phyloP scores from a whole-genome alignment of 1,140 invertebrate species.

The Drosophila pseudoananassae region DNA sequence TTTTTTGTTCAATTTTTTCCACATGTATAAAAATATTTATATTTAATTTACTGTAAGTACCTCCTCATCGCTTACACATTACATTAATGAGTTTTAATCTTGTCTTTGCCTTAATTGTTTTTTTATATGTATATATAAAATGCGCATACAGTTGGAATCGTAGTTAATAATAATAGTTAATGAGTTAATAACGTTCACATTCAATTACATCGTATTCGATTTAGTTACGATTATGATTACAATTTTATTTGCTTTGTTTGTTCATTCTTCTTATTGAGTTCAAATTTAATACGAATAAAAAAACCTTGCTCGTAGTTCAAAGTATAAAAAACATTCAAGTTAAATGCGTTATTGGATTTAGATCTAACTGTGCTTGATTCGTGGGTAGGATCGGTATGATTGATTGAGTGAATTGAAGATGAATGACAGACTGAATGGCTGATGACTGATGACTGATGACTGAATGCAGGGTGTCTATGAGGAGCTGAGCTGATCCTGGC shows the following conservation, averaged over 20 bases:
- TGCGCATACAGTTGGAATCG: slow-evolving; percentile 54
- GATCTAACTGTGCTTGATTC: slow-evolving; percentile 40
- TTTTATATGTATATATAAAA: slow-evolving; percentile 47
- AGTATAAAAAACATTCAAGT: slow-evolving; percentile 61
- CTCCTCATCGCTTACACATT: slow-evolving; percentile 68
- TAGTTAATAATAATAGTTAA: slow-evolving; percentile 64
- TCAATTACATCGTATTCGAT: slow-evolving; percentile 55
- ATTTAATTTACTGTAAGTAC: slow-evolving; percentile 72
- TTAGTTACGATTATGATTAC: slow-evolving; percentile 50
- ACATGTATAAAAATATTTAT: slow-evolving; percentile 80
- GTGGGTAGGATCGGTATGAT: slow-evolving; percentile 25
- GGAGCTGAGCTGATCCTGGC: slow-evolving; percentile 50
- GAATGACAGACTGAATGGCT: slow-evolving; percentile 17
- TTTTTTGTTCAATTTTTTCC: slow-evolving; percentile 34
- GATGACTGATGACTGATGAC: slow-evolving; percentile 6
- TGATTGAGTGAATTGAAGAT: slow-evolving; percentile 6
- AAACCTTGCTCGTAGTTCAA: slow-evolving; percentile 43
- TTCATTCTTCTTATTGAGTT: slow-evolving; percentile 21
- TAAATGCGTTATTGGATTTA: slow-evolving; percentile 62
- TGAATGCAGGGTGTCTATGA: slow-evolving; percentile 52
- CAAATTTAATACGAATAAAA: slow-evolving; percentile 16
- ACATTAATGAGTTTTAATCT: slow-evolving; percentile 74
- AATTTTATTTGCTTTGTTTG: slow-evolving; percentile 30
- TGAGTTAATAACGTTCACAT: slow-evolving; percentile 68
- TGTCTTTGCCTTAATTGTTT: slow-evolving; percentile 36